Evolutionary conservation across 2,888 invertebrate species (phyloP), one percentile per base, ranked within the genome.

Genomic region (Volucella inanis): DNA sequence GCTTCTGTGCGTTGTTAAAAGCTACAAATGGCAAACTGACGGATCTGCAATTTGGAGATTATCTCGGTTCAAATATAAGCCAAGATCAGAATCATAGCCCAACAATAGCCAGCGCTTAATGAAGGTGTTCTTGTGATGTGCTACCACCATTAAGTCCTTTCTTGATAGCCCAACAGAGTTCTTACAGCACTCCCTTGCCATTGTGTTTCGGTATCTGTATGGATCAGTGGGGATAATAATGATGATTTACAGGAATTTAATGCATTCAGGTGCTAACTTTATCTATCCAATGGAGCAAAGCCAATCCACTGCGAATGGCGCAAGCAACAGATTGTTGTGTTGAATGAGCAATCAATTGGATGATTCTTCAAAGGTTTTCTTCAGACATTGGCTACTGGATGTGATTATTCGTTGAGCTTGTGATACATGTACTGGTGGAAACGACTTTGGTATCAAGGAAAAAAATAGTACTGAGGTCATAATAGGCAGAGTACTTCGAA

Each of bases 211-310:
- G 87, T 88, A 41, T 55, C 67, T 50, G 8, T n/a, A 54, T 50
- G 14, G 78, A 71, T 82, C 76, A 50, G 65, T 45, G 62, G 18
- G 22, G 15, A 50, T 89, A 77, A 87, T 84, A 49, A 62, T 88
- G 89, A 90, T 90, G 89, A 90, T 90, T 90, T 89, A 88, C 89
- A 89, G 88, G 89, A 91, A 89, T 89, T 90, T 89, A 88, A 89
- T 88, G 88, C 89, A 88, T 89, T 89, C 90, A 90, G 90, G 91
- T 91, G 90, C 89, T 91, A 91, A 91, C 90, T 89, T 89, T 88
- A 88, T 89, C 80, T 70, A 75, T 55, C 15, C 15, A 10, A 0
- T 22, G 15, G 18, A 11, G 12, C 8, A 50, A 3, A 49, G 14
- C 10, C 52, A 39, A 12, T 31, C 14, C 38, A 12, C 14, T n/a